Conservation (phyloP, 2,888 invertebrate species). For the Amblyjoppa fuscipennis region DNA sequence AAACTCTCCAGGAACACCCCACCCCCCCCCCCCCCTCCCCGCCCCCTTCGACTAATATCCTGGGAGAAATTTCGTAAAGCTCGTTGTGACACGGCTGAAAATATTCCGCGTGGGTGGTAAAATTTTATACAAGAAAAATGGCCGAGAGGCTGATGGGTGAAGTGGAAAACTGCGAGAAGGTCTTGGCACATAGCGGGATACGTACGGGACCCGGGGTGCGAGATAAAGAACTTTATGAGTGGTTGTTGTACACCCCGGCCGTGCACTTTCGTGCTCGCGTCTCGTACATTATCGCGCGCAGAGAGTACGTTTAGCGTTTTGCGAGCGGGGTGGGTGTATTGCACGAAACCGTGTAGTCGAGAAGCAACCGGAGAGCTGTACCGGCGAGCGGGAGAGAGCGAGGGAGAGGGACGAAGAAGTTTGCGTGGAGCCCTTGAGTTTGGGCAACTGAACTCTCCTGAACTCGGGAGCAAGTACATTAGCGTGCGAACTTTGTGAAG, state of each 20-base stretch:
- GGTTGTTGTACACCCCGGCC: slow-evolving; percentile 38
- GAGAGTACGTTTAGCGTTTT: slow-evolving; percentile 31
- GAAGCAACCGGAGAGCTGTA: background rate
- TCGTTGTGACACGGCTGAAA: slow-evolving; percentile 24
- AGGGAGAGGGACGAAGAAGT: slow-evolving; percentile 21
- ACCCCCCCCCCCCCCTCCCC: background rate
- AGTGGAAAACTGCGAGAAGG: slow-evolving; percentile 15
- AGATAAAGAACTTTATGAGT: slow-evolving; percentile 65
- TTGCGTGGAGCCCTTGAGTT: slow-evolving; percentile 49
- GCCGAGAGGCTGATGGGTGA: background rate
- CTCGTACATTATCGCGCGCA: slow-evolving; percentile 72
- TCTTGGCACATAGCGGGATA: slow-evolving; percentile 3
- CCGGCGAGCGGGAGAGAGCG: background rate
- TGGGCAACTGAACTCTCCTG: slow-evolving; percentile 48
- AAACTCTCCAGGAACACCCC: background rate
- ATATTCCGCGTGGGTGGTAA: slow-evolving; percentile 46
- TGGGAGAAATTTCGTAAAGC: slow-evolving; percentile 32
- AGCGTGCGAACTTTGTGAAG: slow-evolving; percentile 19
- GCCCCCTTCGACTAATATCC: slow-evolving; percentile 33
- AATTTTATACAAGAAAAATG: slow-evolving; percentile 53
- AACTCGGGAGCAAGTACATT: slow-evolving; percentile 22
- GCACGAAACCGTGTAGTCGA: slow-evolving; percentile 25
- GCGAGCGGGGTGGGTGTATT: background rate
- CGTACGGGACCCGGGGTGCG: slow-evolving; percentile 43
- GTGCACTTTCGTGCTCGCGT: slow-evolving; percentile 73